Percentiles rank a stretch among this genome's conserved stretches.
Conservation (phyloP, 2,797 vertebrate genomes). For the Serranus cabrilla region DNA sequence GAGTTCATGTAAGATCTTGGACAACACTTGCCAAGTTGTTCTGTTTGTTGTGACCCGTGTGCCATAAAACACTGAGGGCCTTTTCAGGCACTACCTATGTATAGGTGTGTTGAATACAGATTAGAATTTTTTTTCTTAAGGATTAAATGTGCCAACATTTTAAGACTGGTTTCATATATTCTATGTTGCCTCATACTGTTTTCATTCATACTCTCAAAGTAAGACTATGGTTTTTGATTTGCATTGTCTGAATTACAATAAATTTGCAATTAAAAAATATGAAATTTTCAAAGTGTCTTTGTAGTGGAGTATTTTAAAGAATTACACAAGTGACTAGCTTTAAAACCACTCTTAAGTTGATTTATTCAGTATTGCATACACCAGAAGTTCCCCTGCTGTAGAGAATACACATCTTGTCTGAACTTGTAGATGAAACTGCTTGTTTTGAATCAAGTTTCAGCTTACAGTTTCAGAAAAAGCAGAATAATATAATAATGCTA, state of each 20-base stretch:
- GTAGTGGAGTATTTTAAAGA: not conserved
- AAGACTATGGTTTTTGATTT: not conserved
- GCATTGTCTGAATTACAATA: not conserved
- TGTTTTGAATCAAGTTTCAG: constrained; percentile 75
- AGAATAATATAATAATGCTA: not conserved
- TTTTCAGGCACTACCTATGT: not conserved
- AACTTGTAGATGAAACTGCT: not conserved
- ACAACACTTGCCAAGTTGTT: not conserved
- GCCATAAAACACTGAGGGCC: not conserved
- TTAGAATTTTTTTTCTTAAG: not conserved
- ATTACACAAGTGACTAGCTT: constrained; percentile 4
- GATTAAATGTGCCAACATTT: not conserved
- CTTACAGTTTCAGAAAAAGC: constrained; percentile 69
- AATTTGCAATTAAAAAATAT: not conserved
- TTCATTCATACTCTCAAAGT: not conserved
- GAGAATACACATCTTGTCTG: constrained; percentile 67
- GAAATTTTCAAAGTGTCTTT: not conserved
- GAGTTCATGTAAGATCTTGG: not conserved
- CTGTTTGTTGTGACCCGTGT: not conserved
- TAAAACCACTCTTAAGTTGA: constrained; percentile 66
- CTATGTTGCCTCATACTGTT: not conserved
- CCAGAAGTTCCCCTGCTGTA: constrained; percentile 75
- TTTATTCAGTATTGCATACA: constrained; percentile 79
- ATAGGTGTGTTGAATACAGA: not conserved
- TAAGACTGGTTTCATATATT: not conserved